These are phyloP conservation scores for Leucophenga varia DNA, from an alignment of 1,140 invertebrate genomes.

Conservation along the genomic window DNA sequence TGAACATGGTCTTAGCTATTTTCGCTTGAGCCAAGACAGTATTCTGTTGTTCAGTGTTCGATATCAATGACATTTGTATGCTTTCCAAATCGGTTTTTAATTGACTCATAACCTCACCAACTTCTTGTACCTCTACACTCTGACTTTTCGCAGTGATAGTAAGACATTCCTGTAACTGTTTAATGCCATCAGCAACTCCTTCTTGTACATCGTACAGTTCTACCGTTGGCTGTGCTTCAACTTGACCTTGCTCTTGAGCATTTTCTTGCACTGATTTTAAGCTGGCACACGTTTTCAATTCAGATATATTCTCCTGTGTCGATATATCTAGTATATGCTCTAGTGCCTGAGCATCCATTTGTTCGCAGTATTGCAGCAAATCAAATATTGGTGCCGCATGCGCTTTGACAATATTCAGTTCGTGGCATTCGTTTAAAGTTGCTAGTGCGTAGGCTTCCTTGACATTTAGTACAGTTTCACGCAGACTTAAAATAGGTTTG, in stretches of 20 bases:
- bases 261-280: constrained; percentile 53
- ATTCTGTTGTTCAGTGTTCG: constrained; percentile 29
- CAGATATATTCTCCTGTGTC: constrained; percentile 40
- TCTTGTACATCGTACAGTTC: constrained; percentile 36
- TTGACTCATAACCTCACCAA: constrained; percentile 39
- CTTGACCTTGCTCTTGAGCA: constrained; percentile 14
- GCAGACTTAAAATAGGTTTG: constrained; percentile 48
- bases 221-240: constrained; percentile 11
- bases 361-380: constrained; percentile 34
- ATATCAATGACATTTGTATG: constrained; percentile 31
- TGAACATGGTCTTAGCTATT: constrained; percentile 47
- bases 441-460: constrained; percentile 30
- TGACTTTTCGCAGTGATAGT: constrained; percentile 22
- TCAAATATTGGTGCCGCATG: constrained; percentile 12
- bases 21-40: constrained; percentile 32
- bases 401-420: constrained; percentile 3
- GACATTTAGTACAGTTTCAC: constrained; percentile 35
- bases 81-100: constrained; percentile 36
- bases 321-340: constrained; percentile 44
- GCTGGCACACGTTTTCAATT: constrained; percentile 53
- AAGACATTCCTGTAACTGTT: constrained; percentile 40
- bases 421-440: constrained; percentile 7
- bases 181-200: constrained; percentile 44
- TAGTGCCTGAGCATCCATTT: constrained; percentile 30
- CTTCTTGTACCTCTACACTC: constrained; percentile 27